A percentile compares a stretch with the other conserved stretches of the same genome.
phyloP scores from a whole-genome alignment of 1,140 invertebrate species.

The Trichonephila clavipes region DNA sequence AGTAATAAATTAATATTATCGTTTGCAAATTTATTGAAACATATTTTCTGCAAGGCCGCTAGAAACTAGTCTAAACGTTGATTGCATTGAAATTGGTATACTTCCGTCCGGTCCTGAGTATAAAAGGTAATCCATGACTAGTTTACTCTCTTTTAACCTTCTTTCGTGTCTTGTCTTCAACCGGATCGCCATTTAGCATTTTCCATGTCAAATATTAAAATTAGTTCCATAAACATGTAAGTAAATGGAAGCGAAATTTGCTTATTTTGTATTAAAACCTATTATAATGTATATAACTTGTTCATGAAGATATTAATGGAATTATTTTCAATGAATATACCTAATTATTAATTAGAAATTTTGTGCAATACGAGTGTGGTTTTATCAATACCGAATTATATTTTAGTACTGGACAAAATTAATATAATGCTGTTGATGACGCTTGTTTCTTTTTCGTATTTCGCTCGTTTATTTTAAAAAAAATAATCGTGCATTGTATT shows the following conservation, averaged over 20 bases:
- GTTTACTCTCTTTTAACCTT: slow-evolving; percentile 5
- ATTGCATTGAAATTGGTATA: slow-evolving; percentile 39
- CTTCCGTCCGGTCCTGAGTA: not conserved
- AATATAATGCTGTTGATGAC: no score
- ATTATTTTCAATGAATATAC: no score
- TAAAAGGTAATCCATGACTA: not conserved
- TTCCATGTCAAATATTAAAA: not conserved
- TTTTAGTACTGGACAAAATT: no score
- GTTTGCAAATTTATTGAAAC: not conserved
- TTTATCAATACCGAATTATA: no score
- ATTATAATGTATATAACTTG: no score
- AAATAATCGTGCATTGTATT: no score
- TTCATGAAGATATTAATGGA: no score
- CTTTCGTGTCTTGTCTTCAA: not conserved
- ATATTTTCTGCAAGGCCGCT: not conserved
- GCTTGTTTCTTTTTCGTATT: no score
- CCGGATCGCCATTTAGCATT: not conserved
- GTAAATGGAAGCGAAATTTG: not conserved
- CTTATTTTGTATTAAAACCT: no score
- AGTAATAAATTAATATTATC: not conserved
- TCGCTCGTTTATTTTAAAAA: no score
- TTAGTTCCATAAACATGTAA: not conserved
- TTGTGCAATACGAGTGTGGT: no score
- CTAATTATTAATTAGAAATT: no score
- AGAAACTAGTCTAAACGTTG: slow-evolving; percentile 38